phyloP scores from a whole-genome alignment of 2,113 vertebrate genomes.

The Theristicus caerulescens region DNA sequence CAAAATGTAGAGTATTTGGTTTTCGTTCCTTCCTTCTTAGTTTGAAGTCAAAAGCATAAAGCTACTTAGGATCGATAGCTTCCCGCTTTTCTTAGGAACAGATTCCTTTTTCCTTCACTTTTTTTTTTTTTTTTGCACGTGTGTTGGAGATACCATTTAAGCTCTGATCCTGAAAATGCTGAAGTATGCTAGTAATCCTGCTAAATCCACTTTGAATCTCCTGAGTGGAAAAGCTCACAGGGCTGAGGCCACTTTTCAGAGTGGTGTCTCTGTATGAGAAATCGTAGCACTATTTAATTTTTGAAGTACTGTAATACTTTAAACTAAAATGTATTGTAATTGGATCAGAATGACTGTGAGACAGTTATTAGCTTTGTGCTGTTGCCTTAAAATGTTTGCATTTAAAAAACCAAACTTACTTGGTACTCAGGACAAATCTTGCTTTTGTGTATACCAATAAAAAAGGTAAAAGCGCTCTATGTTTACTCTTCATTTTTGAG shows the following conservation, averaged over 20 bases:
- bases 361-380: neutral
- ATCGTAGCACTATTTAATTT: neutral
- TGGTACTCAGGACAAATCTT: neutral
- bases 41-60: neutral
- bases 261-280: neutral
- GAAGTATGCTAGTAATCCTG: neutral
- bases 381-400: neutral
- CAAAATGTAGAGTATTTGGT: neutral
- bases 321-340: neutral
- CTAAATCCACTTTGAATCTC: neutral
- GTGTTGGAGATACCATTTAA: neutral
- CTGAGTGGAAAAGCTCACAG: neutral
- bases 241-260: neutral
- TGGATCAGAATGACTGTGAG: neutral
- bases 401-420: neutral
- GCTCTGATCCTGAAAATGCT: neutral
- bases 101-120: neutral
- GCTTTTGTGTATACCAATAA: neutral
- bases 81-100: neutral
- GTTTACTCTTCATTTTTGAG: neutral
- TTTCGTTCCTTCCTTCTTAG: neutral
- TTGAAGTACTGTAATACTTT: neutral
- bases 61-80: neutral
- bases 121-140: neutral
- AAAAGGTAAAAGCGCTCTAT: neutral